Evolutionary conservation across 2,888 invertebrate genomes (phyloP), one percentile per base, ranked within the genome.

Genomic region (Amphipyra tragopoginis): DNA sequence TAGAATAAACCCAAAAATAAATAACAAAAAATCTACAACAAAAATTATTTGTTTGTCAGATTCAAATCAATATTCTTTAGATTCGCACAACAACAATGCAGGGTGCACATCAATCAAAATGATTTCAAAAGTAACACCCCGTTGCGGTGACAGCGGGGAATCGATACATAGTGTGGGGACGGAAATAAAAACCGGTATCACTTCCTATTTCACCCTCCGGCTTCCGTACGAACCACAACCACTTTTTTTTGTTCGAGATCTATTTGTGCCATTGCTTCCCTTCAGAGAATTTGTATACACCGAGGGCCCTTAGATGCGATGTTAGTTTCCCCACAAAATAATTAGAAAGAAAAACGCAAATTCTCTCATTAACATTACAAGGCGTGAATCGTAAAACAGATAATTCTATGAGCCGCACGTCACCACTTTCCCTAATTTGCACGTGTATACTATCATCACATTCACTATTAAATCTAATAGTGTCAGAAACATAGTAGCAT

Each of bases 151-250:
- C 90, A 86, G 82, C 84, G 82, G 85, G 84, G 86, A 88, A 89
- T 90, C 90, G 85, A 92, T 92, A 88, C 81, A 79, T 79, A 81
- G 75, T 83, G 80, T 85, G 84, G 87, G 89, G 88, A 86, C 77
- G 92, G 92, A 91, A 90, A 88, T 88, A 86, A 86, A 79, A 90
- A 91, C 92, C 90, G 86, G 92, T 89, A 86, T 87, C 88, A 87
- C 89, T 93, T 93, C 93, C 93, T 88, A 86, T 64, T 76, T 77
- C 88, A 85, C 90, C 93, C 91, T 84, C 81, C 79, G 81, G 80
- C 78, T 89, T 86, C 86, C 83, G 82, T 73, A 82, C 69, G 71
- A 71, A 77, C 79, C 79, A 54, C 79, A 72, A 71, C 47, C 57
- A 62, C 33, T 29, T 67, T 71, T 68, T 79, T 81, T 82, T 81